phyloP scores from a whole-genome alignment of 2,888 invertebrate species.

The Cataglyphis cursor region DNA sequence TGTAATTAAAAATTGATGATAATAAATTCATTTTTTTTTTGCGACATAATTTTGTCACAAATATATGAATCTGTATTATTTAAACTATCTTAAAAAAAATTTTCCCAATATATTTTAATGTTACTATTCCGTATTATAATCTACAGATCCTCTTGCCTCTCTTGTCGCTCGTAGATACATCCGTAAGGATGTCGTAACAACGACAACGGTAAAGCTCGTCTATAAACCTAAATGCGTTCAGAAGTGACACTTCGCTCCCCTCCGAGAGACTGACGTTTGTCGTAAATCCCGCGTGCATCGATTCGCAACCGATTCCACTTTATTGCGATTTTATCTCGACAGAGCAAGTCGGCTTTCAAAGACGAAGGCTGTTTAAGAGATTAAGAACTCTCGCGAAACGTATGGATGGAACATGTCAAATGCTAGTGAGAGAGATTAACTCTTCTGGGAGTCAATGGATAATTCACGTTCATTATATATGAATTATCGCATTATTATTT shows the following conservation, averaged over 20 bases:
- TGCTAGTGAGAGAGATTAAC: slow-evolving; percentile 29
- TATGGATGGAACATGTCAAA: slow-evolving; percentile 6
- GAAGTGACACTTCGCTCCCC: slow-evolving; percentile 31
- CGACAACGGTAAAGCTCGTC: slow-evolving; percentile 17
- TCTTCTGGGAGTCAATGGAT: slow-evolving; percentile 24
- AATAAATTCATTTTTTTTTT: background rate
- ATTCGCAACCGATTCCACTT: slow-evolving; percentile 46
- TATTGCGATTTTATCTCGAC: slow-evolving; percentile 40
- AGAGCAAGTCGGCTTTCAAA: slow-evolving; percentile 35
- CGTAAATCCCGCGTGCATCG: slow-evolving; percentile 40
- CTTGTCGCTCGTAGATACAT: background rate
- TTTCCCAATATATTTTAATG: background rate
- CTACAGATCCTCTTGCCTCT: background rate
- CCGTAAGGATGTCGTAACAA: slow-evolving; percentile 63
- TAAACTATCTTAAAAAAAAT: background rate
- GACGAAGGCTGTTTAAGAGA: slow-evolving; percentile 43
- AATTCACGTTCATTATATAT: slow-evolving; percentile 30
- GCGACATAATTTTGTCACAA: background rate
- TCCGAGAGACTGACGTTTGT: slow-evolving; percentile 27
- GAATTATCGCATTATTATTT: slow-evolving; percentile 44
- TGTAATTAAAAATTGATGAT: background rate
- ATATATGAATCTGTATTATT: background rate
- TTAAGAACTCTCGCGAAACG: slow-evolving; percentile 33
- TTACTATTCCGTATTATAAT: background rate
- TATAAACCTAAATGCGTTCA: slow-evolving; percentile 34